Percentiles rank a stretch among this genome's conserved stretches.
phyloP scores from a whole-genome alignment of 2,113 vertebrate species.

The Typhlomys cinereus region DNA sequence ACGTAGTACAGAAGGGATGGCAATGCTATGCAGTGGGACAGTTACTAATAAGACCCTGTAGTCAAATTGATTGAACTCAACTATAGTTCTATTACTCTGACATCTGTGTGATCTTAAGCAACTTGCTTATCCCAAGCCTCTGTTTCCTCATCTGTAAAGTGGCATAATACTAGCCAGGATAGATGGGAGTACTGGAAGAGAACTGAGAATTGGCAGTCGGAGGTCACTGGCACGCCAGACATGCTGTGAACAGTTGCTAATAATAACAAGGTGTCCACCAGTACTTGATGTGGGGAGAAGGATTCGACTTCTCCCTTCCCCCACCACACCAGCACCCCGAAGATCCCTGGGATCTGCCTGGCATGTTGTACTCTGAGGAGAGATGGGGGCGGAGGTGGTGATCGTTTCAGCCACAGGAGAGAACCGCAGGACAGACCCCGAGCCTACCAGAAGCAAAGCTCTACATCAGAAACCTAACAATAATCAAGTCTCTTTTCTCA shows the following conservation, averaged over 20 bases:
- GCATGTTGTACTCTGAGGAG: not conserved
- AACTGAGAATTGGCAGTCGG: not conserved
- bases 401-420: not conserved
- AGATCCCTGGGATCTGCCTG: not conserved
- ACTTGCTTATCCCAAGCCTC: not conserved
- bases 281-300: not conserved
- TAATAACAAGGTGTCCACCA: not conserved
- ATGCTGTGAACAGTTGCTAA: not conserved
- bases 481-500: not conserved
- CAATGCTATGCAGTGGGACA: not conserved
- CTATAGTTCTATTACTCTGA: not conserved
- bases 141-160: constrained; percentile 41
- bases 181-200: not conserved
- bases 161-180: not conserved
- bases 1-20: not conserved
- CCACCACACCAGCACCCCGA: too few relatives aligned
- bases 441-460: not conserved
- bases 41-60: not conserved
- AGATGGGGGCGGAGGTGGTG: not conserved
- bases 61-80: not conserved
- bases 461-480: constrained; percentile 22
- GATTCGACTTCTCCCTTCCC: not conserved
- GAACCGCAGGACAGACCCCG: not conserved
- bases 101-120: not conserved
- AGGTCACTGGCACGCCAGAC: not conserved